These are phyloP conservation scores for Neomonachus schauinslandi DNA, from an alignment of 2,113 vertebrate genomes.

Conservation along the genomic window DNA sequence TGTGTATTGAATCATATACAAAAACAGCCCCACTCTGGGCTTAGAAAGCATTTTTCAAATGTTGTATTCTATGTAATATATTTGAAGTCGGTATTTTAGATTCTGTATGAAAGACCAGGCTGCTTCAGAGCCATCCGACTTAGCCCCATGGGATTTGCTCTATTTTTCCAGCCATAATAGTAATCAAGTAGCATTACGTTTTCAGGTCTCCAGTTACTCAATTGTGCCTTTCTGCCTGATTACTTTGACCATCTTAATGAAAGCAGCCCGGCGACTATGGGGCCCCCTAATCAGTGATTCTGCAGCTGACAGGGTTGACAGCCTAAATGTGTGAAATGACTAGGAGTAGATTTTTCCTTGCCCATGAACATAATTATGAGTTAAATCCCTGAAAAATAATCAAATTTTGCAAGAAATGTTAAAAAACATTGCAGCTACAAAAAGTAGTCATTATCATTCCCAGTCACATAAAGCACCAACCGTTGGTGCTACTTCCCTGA, in stretches of 20 bases:
- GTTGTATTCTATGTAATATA: background rate
- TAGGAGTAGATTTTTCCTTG: background rate
- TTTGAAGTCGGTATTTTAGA: background rate
- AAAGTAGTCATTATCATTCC: background rate
- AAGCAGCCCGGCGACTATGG: background rate
- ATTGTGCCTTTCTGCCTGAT: background rate
- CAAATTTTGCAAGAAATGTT: background rate
- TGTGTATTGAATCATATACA: background rate
- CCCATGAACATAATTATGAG: background rate
- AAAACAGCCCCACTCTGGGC: background rate
- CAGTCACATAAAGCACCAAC: background rate
- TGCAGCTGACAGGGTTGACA: background rate
- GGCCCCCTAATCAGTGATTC: background rate
- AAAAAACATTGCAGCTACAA: background rate
- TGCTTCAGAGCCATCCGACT: background rate
- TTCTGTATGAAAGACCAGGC: background rate
- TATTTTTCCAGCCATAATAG: background rate
- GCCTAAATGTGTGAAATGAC: background rate
- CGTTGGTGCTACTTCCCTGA: background rate
- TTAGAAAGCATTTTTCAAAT: background rate
- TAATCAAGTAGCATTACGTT: background rate
- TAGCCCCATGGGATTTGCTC: background rate
- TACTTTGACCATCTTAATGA: background rate
- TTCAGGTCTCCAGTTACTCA: background rate
- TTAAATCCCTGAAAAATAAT: background rate